Evolutionary conservation across 2,113 vertebrate species (phyloP), one percentile per base, ranked within the genome.

Genomic region (Pampusana beccarii): DNA sequence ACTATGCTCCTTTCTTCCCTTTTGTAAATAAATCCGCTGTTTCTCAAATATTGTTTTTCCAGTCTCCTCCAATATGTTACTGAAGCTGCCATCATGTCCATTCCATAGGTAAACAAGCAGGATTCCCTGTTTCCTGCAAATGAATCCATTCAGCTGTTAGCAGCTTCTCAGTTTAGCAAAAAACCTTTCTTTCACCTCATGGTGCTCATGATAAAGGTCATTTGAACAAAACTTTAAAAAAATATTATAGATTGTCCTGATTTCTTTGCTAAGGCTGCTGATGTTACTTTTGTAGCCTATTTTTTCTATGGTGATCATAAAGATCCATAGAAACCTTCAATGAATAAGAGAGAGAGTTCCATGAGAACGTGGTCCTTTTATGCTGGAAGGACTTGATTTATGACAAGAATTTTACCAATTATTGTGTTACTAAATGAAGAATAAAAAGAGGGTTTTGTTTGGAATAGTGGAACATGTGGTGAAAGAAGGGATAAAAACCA

Each of bases 351-450:
- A 80, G 38, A 38, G 38, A 38, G 38, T 38, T 38, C 38, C 38
- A 38, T 38, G 38, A 38, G 67, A 72, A 46, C 10, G 6, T 66
- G 61, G 13, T 93, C 16, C 26, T 80, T 9, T 75, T 75, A 58
- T 70, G 61, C 57, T 90, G 58, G 67, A 93, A 67, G 15, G 21
- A 73, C 29, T 80, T 86, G 9, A 73, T 86, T 95, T 89, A 82
- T 74, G 58, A 90, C 24, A 73, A 84, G 46, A 89, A 50, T 87
- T 80, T 92, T 93, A 38, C 40, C 26, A 91, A 60, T 95, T 87
- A 85, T 77, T 91, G 70, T 14, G 34, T 94, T 94, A 70, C 56
- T 89, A 87, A 79, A 72, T 74, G 79, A 95, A 69, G 66, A 95
- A 73, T 89, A 79, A 91, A 95, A 82, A 58, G 64, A 54, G 16